Evolutionary conservation across 2,797 vertebrate species (phyloP).

Genomic region (Glossophaga mutica): DNA sequence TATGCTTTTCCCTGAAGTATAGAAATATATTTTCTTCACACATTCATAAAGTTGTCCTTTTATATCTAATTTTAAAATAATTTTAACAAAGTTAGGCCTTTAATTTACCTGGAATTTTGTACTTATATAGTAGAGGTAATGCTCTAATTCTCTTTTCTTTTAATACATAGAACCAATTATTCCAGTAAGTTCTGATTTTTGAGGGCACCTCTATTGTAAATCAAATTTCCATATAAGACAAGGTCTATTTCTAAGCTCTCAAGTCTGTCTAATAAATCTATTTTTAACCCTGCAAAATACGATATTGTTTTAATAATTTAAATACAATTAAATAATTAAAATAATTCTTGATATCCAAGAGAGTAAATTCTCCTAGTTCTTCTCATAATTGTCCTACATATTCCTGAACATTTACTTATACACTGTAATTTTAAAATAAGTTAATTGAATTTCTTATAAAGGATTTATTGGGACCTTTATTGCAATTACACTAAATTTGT

Average conservation of each 20-base stretch:
- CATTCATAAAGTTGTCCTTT: background rate
- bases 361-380: background rate
- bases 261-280: slow-evolving; percentile 7
- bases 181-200: slow-evolving; percentile 15
- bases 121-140: background rate
- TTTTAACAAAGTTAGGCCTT: background rate
- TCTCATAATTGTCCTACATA: background rate
- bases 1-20: background rate
- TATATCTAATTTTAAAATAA: background rate
- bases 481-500: background rate
- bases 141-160: slow-evolving; percentile 35
- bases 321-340: background rate
- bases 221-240: background rate
- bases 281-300: slow-evolving; percentile 21
- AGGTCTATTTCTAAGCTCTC: background rate
- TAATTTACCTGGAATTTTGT: slow-evolving; percentile 12
- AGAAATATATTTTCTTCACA: background rate
- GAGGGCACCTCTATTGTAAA: background rate
- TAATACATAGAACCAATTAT: background rate
- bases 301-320: background rate
- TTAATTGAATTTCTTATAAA: background rate
- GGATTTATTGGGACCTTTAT: background rate
- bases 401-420: background rate
- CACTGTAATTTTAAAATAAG: background rate
- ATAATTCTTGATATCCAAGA: background rate